Conservation (phyloP, 1,140 invertebrate species). For the Globodera ellingtonae region DNA sequence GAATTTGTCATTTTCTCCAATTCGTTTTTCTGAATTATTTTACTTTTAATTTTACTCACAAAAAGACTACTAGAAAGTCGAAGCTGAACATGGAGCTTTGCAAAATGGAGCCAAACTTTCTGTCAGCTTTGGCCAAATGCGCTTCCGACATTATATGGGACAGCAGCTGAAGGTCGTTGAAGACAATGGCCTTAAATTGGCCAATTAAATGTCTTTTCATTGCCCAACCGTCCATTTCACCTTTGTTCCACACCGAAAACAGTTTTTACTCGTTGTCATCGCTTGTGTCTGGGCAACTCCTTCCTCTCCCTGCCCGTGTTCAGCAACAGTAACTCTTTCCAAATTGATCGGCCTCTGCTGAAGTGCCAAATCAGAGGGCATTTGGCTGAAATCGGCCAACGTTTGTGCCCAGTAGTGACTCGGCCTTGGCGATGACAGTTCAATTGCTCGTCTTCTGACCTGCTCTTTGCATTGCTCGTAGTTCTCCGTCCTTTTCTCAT, state of each 20-base stretch:
- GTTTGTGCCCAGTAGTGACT: slow-evolving; percentile 23
- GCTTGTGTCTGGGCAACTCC: not conserved
- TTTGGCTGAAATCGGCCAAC: slow-evolving; percentile 29
- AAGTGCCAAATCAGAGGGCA: slow-evolving; percentile 22
- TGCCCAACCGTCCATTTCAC: too few species aligned
- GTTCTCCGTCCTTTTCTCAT: slow-evolving; percentile 31
- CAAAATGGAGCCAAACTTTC: not conserved
- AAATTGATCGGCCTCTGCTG: not conserved
- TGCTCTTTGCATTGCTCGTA: slow-evolving; percentile 33
- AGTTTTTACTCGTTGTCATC: not conserved
- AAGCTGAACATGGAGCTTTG: slow-evolving; percentile 11
- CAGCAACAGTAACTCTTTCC: not conserved
- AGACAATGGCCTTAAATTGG: not conserved
- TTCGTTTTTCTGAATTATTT: not conserved
- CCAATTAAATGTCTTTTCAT: not conserved
- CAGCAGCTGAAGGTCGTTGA: slow-evolving; percentile 21
- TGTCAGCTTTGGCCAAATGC: slow-evolving; percentile 7
- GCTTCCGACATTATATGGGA: slow-evolving; percentile 22
- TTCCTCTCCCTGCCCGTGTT: not conserved
- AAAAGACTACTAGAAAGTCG: slow-evolving; percentile 21
- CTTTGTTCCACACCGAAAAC: not conserved
- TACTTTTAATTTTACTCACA: not conserved
- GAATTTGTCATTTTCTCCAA: not conserved
- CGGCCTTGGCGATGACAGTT: slow-evolving; percentile 26
- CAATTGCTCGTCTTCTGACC: slow-evolving; percentile 29